Evolutionary conservation across 2,888 invertebrate genomes (phyloP).

Genomic region (Dioctria linearis): DNA sequence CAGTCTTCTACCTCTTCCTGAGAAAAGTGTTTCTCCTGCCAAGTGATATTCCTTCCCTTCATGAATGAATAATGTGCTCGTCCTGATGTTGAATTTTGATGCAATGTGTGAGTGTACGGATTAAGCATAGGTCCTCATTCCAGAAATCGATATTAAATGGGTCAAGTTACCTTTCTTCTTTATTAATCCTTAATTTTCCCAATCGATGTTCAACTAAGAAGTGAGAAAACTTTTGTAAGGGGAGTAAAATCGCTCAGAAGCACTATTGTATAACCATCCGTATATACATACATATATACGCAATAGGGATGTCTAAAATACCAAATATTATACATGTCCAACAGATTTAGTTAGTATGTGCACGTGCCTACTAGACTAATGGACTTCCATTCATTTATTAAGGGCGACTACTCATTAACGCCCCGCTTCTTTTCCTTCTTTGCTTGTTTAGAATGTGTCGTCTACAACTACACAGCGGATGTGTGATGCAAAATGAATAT

Average conservation of each 20-base stretch:
- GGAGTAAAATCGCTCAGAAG: neutral
- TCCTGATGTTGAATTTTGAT: neutral
- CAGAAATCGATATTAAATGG: conserved; percentile 39
- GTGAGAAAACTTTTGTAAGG: neutral
- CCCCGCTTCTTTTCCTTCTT: neutral
- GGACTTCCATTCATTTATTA: conserved; percentile 13
- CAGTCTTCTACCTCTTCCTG: neutral
- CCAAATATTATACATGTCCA: neutral
- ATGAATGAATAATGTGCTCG: conserved; percentile 16
- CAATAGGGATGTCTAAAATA: too few relatives aligned
- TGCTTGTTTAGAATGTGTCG: neutral
- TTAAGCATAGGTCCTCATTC: neutral
- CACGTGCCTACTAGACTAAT: neutral
- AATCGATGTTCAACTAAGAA: neutral
- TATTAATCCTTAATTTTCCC: conserved; percentile 29
- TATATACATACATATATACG: too few relatives aligned
- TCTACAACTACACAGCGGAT: conserved; percentile 4
- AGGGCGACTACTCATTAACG: conserved; percentile 22
- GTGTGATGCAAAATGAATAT: conserved; percentile 51
- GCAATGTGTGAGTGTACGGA: neutral
- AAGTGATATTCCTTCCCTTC: conserved; percentile 6
- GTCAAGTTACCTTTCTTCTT: conserved; percentile 51
- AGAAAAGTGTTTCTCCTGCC: neutral
- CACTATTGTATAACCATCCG: too few relatives aligned
- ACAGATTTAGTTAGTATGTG: neutral